Base-by-base conservation (phyloP, 2,888 invertebrate genomes). In the Abrostola tripartita region DNA sequence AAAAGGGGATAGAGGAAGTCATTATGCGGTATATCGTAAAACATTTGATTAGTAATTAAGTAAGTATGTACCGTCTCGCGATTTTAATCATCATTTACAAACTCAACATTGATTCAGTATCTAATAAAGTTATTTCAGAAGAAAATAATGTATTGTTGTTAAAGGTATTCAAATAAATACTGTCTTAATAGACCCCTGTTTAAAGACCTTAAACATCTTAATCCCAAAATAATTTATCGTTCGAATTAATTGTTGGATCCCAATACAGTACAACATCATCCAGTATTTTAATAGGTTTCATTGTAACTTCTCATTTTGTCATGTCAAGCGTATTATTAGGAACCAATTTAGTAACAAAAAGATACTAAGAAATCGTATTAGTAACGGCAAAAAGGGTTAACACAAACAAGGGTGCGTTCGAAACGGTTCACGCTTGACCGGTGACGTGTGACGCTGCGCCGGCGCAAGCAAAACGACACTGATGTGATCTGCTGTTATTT, bases 351-450 rank as follows among this genome's bases (percentile, higher is more conserved):
- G 66, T 54, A 55, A 71, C 68, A 70, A 80, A 74, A 68, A 42
- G 50, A 64, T 72, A 73, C 66, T 61, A 61, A 76, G 78, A 70
- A 76, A 66, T 54, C 61, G 63, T 71, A 81, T 81, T 77, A 69
- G 66, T 72, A 72, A 71, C 77, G 60, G 67, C 66, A 69, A 72
- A 71, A 81, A 78, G 72, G 77, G 81, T 81, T 78, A 78, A 65
- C 64, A 76, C 70, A 79, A 81, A 84, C 79, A 84, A 80, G 84
- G 81, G 83, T 81, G 79, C 76, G 74, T 77, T 78, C 73, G 66
- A 68, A 74, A 74, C 71, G 65, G 72, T 80, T 74, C 67, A 82
- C 84, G 87, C 82, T 85, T 86, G 87, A 73, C 74, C 73, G 78
- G 63, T 70, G 74, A 70, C 53, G 73, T 72, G 79, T 74, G 72